These are phyloP conservation scores for Bufo bufo DNA, from an alignment of 2,113 vertebrate species.

Conservation along the genomic window DNA sequence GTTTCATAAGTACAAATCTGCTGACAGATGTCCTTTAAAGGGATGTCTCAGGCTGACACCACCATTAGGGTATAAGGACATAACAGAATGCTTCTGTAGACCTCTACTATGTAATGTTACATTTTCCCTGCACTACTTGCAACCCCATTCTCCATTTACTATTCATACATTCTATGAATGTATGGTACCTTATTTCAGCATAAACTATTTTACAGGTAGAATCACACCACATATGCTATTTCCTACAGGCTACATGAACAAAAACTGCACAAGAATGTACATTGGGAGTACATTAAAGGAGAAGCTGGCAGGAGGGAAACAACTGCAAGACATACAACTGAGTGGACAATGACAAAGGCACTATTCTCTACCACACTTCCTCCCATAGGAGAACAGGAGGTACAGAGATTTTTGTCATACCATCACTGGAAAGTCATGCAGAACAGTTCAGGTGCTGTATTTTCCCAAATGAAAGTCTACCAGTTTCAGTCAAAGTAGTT, in stretches of 20 bases:
- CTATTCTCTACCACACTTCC: slow-evolving; percentile 43
- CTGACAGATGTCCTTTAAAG: no score
- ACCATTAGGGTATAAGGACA: no score
- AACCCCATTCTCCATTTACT: background rate
- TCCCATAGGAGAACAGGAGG: slow-evolving; percentile 43
- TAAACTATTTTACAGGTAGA: background rate
- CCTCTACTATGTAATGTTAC: no score
- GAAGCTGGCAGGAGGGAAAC: background rate
- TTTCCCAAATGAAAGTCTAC: slow-evolving; percentile 52
- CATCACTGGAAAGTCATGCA: slow-evolving; percentile 56
- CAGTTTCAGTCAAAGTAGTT: slow-evolving; percentile 48
- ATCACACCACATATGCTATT: background rate
- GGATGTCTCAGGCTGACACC: no score
- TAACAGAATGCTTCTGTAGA: no score
- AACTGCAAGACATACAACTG: background rate
- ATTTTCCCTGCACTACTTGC: no score
- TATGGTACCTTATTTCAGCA: background rate
- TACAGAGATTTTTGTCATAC: slow-evolving; percentile 39
- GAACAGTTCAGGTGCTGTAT: slow-evolving; percentile 48
- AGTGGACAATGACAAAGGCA: slow-evolving; percentile 22
- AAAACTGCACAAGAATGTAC: background rate
- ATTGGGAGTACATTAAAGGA: background rate
- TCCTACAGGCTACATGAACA: background rate
- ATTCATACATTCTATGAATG: background rate
- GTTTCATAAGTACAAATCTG: no score